Evolutionary conservation across 2,888 invertebrate genomes (phyloP).

Genomic region (Acleris literana): DNA sequence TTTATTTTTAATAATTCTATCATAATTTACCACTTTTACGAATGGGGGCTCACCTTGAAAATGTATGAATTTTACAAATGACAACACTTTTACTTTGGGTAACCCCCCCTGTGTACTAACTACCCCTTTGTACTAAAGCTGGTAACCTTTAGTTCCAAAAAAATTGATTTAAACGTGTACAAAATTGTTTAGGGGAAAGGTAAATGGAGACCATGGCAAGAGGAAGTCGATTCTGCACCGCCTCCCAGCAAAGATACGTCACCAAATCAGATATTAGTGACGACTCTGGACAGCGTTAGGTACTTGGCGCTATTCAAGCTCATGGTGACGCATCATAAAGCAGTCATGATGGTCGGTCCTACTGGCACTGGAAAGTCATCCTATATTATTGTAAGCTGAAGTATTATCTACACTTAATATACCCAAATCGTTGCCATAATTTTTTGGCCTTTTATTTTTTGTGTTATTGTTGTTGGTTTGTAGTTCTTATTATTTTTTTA

Average conservation of each 20-base stretch:
- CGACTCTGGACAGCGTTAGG: constrained; percentile 95
- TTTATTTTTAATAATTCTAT: no score
- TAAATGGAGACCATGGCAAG: constrained; percentile 96
- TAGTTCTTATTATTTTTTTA: no score
- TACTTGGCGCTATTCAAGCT: constrained; percentile 92
- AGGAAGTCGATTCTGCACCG: constrained; percentile 89
- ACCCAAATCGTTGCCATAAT: neutral
- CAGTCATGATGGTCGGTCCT: constrained; percentile 94
- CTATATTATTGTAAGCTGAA: constrained; percentile 87
- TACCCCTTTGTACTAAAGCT: no score
- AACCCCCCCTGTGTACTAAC: no score
- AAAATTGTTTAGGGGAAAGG: constrained; percentile 88
- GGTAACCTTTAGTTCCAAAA: no score
- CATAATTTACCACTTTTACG: no score
- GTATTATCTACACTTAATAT: neutral
- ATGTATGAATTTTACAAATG: no score
- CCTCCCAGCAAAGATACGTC: constrained; percentile 94
- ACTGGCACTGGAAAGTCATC: constrained; percentile 98
- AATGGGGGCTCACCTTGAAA: no score
- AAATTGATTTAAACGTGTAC: neutral
- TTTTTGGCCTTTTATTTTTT: neutral
- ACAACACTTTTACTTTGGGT: no score
- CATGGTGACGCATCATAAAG: constrained; percentile 91
- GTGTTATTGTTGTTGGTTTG: neutral
- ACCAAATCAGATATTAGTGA: constrained; percentile 97